Base-by-base conservation (phyloP, 1,140 invertebrate species). In the Magallana ariakensis region DNA sequence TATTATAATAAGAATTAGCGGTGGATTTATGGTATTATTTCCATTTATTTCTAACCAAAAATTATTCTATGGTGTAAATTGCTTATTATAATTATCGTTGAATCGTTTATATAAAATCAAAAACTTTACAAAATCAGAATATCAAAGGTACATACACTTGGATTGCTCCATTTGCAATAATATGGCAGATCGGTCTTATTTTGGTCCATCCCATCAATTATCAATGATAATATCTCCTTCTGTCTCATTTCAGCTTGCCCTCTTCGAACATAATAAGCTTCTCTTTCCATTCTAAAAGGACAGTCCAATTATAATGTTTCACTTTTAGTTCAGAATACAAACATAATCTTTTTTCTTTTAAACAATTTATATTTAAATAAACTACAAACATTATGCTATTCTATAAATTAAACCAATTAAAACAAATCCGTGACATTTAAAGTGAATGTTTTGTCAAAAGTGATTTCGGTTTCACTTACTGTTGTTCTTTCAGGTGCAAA, bases 171-270 rank as follows among this genome's bases (percentile, higher is more conserved):
- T 75, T 56, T 54, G 62, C 10, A 54, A 54, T 85, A 85, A 53
- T 85, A 62, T 22, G 84, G 84, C 26, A 85, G 55, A 56, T 85
- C 66, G 0, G 84, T 85, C 54, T 85, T 85, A 55, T 19, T 80
- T 54, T 85, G 84, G 53, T 85, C 84, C 84, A 85, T 85, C 19
- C 84, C 84, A 57, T 85, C 84, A 9, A 85, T 54, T n/a, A 85
- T 85, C 19, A 85, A 55, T 16, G 84, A 85, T 56, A 85, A 54
- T 55, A 85, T 75, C 56, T 85, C 62, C 19, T 85, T 70, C 22
- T 53, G 62, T 19, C 53, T 53, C 84, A 85, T 85, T 33, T 85
- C 84, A 2, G 84, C 60, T 19, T 85, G 84, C 33, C 60, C 84
- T 55, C 84, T 85, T 19, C 84, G 62, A 4, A 85, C 84, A 80